Base-by-base conservation (phyloP, 1,140 invertebrate genomes). In the Latrodectus geometricus region DNA sequence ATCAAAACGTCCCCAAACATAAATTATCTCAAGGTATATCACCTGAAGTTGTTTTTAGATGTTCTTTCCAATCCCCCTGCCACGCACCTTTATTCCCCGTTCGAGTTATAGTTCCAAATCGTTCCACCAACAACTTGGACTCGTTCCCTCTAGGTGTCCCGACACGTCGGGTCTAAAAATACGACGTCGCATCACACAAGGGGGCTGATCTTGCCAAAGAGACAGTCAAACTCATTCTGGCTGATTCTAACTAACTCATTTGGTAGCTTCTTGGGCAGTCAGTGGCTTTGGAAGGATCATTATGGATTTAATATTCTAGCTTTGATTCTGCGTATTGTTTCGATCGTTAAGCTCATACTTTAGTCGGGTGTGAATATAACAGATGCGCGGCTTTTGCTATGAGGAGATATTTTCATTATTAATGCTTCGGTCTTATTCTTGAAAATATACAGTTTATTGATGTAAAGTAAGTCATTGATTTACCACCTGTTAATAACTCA, bases 11-110 rank as follows among this genome's bases (percentile, higher is more conserved):
- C 68, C 78, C 56, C 73, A 84, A 84, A 84, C 69, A 83, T 61
- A 83, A 74, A 73, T 84, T 84, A 84, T 76, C 73, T 76, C 82
- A 84, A 84, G 82, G 82, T 84, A 68, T 73, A 84, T 76, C 73
- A 84, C 82, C 82, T 84, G 73, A 54, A 68, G 61, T 84, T 84
- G 72, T 84, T 84, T 76, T 75, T 76, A 84, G 72, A 75, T 84
- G 69, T 75, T 68, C 17, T 81, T 70, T 81, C 70, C 9, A 9
- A 12, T 49, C 21, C n/a, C 48, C 35, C 48, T 48, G 14, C n/a
- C 14, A 23, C 72, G n/a, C 61, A 61, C 56, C 61, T 20, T 66
- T 66, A 35, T 78, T 78, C 52, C 21, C 65, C 35, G 23, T 54
- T 66, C 23, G 61, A 20, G 54, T 15, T 17, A 23, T 5, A 20